Evolutionary conservation across 2,113 vertebrate genomes (phyloP).

Genomic region (Equus przewalskii): DNA sequence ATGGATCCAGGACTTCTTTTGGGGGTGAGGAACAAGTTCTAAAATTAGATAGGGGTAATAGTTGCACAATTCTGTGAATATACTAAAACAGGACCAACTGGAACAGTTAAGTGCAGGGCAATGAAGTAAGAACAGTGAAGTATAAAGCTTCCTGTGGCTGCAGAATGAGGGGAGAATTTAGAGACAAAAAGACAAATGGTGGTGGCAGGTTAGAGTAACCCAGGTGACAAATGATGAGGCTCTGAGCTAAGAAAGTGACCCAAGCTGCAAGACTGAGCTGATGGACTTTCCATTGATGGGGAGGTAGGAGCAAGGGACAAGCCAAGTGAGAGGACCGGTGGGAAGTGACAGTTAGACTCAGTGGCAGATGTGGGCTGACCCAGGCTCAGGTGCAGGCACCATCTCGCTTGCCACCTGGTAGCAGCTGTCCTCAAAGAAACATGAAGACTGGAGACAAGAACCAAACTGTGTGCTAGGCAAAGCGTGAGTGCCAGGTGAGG

Average conservation of each 20-base stretch:
- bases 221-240: background rate
- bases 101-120: background rate
- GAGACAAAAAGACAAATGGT: background rate
- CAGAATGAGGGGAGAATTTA: background rate
- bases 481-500: background rate
- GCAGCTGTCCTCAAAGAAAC: constrained; percentile 63
- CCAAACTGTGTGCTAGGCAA: background rate
- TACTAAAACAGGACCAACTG: background rate
- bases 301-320: background rate
- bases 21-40: background rate
- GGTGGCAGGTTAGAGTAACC: background rate
- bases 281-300: background rate
- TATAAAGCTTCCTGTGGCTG: background rate
- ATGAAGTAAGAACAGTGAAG: background rate
- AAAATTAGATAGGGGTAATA: background rate
- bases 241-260: constrained; percentile 28
- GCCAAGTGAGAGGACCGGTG: background rate
- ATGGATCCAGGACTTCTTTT: background rate
- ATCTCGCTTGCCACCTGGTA: background rate
- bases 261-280: background rate
- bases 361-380: background rate
- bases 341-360: background rate
- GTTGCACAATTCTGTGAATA: constrained; percentile 10
- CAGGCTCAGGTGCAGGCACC: background rate
- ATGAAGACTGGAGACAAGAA: background rate